phyloP scores from a whole-genome alignment of 2,113 vertebrate species.

The Cheilinus undulatus region DNA sequence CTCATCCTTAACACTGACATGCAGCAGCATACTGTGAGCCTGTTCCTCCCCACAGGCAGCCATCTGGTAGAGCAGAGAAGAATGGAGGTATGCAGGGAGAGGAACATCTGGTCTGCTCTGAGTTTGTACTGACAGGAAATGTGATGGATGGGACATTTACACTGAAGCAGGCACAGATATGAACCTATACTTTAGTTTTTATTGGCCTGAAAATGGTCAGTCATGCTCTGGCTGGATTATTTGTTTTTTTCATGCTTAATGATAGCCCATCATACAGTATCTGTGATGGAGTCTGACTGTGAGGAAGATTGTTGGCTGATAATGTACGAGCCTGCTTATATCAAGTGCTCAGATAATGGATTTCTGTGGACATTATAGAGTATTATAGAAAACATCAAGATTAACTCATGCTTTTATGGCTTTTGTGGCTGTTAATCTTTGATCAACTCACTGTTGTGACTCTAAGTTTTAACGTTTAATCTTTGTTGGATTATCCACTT shows the following conservation, averaged over 20 bases:
- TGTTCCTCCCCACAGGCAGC: conserved; percentile 55
- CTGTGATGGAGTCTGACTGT: conserved; percentile 28
- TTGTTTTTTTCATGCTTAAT: conserved; percentile 34
- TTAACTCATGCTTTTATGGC: conserved; percentile 35
- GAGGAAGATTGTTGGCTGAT: conserved; percentile 16
- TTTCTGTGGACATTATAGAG: conserved; percentile 17
- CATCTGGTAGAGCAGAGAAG: conserved; percentile 67
- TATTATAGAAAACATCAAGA: conserved; percentile 19
- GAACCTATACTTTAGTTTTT: conserved; percentile 49
- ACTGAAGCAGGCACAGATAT: conserved; percentile 37
- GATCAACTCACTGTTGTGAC: conserved; percentile 3
- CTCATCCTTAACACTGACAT: conserved; percentile 37
- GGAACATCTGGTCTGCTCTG: conserved; percentile 72
- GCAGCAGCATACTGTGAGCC: conserved; percentile 42
- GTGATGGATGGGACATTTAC: conserved; percentile 56
- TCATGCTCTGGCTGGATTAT: conserved; percentile 40
- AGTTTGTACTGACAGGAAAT: conserved; percentile 50
- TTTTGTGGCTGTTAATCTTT: conserved; percentile 39
- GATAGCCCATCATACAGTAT: conserved; percentile 3
- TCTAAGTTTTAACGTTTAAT: conserved; percentile 18
- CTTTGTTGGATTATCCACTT: conserved; percentile 35
- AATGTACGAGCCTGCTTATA: conserved; percentile 5
- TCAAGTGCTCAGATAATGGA: conserved; percentile 31
- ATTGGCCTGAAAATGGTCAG: conserved; percentile 30
- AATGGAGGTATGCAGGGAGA: conserved; percentile 63